Conservation (phyloP, 2,113 vertebrate species). For the Talpa occidentalis region DNA sequence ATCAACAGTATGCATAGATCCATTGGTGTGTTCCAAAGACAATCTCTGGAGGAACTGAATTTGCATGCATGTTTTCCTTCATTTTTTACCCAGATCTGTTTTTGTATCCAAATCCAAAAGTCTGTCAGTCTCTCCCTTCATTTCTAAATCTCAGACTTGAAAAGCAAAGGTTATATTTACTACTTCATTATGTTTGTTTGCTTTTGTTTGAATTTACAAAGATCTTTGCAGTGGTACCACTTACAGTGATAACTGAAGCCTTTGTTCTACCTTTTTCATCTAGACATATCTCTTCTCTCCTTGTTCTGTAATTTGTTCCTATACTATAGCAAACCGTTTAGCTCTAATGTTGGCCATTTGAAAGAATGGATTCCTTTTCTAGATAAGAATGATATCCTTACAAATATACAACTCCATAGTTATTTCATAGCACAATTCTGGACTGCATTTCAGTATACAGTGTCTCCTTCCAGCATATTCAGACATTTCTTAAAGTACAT, state of each 20-base stretch:
- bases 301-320: not conserved
- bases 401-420: not conserved
- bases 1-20: not conserved
- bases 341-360: not conserved
- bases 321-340: not conserved
- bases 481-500: not conserved
- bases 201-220: slow-evolving; percentile 8
- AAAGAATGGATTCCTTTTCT: not conserved
- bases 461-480: not conserved
- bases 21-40: not conserved
- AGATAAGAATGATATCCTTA: not conserved
- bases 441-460: not conserved
- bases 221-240: not conserved
- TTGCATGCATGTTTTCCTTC: not conserved
- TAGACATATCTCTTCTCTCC: not conserved
- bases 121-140: not conserved
- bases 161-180: not conserved
- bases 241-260: not conserved
- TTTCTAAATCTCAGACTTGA: not conserved
- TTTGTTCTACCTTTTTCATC: not conserved
- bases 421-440: not conserved
- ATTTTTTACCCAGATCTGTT: not conserved
- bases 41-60: not conserved
- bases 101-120: not conserved
- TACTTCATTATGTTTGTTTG: not conserved